A percentile compares a stretch with the other conserved stretches of the same genome.
Conservation (phyloP, 2,888 invertebrate genomes). For the Acleris laterana region DNA sequence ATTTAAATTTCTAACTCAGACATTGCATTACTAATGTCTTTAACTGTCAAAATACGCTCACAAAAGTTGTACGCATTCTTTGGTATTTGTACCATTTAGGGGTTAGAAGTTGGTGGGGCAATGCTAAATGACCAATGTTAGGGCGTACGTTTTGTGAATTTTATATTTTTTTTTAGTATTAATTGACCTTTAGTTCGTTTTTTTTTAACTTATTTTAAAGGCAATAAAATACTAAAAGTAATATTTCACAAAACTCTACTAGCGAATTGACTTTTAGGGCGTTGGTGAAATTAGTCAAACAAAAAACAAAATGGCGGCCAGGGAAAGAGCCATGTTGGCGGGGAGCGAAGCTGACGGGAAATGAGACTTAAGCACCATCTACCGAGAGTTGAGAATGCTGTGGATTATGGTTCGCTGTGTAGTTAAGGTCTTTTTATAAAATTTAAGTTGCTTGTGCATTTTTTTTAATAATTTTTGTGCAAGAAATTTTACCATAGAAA, state of each 20-base stretch:
- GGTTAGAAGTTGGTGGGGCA: slow-evolving; percentile 34
- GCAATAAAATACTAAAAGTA: background rate
- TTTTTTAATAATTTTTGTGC: background rate
- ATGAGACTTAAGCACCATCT: slow-evolving; percentile 35
- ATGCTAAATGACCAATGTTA: background rate
- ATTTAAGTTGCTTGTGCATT: background rate
- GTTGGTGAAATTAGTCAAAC: slow-evolving; percentile 18
- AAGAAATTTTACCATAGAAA: no score
- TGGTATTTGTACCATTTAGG: slow-evolving; percentile 12
- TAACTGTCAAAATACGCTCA: slow-evolving; percentile 1
- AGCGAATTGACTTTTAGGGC: slow-evolving; percentile 1
- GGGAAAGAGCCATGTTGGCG: slow-evolving; percentile 27
- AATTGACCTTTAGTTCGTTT: no score
- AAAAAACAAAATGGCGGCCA: slow-evolving; percentile 23
- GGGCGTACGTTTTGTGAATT: slow-evolving; percentile 1
- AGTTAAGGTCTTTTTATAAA: background rate
- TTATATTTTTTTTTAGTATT: background rate
- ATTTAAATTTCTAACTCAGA: no score
- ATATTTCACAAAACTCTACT: slow-evolving; percentile 17
- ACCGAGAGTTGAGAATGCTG: slow-evolving; percentile 34
- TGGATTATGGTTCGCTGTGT: slow-evolving; percentile 21
- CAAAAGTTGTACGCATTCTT: slow-evolving; percentile 1
- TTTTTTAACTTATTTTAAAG: background rate
- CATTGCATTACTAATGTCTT: background rate
- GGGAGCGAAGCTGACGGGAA: slow-evolving; percentile 33